These are phyloP conservation scores for Patiria miniata DNA, from an alignment of 35 echinoderm and acorn worm genomes.

Conservation along the genomic window DNA sequence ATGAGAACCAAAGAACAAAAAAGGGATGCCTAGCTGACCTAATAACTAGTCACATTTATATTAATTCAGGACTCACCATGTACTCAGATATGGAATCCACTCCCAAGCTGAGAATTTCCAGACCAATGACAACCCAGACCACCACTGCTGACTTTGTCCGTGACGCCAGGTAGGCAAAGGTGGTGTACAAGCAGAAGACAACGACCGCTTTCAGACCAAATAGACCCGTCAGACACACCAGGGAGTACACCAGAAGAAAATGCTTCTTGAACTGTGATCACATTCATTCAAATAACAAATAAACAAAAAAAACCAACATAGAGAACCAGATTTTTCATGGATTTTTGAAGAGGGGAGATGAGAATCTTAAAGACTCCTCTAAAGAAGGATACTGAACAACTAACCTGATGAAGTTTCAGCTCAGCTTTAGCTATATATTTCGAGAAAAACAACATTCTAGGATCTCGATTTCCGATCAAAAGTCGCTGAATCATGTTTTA, in stretches of 20 bases:
- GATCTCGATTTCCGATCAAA: no score
- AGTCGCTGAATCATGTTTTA: no score
- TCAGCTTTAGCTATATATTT: no score
- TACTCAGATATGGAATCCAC: neutral
- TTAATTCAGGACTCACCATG: no score
- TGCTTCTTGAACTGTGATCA: neutral
- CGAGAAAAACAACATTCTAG: no score
- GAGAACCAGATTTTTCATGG: neutral
- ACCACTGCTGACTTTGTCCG: constrained; percentile 6
- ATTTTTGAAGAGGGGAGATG: neutral
- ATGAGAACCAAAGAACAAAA: no score
- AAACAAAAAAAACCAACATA: neutral
- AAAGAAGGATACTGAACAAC: no score
- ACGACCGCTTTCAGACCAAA: neutral
- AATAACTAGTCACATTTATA: no score
- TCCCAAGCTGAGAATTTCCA: neutral
- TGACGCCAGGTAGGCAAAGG: neutral
- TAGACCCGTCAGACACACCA: neutral
- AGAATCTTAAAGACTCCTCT: neutral
- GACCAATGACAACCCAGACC: neutral
- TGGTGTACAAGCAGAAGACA: neutral
- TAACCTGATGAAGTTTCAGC: no score
- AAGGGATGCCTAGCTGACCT: no score
- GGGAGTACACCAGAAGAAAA: neutral
- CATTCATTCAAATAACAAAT: neutral